Evolutionary conservation across 2,888 invertebrate species (phyloP).

Genomic region (Cepaea hortensis): DNA sequence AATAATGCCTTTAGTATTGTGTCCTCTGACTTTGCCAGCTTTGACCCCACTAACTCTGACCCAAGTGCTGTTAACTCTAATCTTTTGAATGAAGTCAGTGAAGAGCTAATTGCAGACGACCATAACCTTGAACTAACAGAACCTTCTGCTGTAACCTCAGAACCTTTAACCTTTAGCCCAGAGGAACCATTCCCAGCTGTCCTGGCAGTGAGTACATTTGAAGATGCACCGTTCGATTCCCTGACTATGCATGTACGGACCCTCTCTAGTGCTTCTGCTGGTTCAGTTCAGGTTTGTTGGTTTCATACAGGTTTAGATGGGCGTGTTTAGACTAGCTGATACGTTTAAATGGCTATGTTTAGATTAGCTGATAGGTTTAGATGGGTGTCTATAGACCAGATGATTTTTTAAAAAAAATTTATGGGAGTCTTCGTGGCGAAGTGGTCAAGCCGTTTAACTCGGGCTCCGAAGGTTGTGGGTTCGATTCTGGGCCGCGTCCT

Average conservation of each 20-base stretch:
- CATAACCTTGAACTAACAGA: neutral
- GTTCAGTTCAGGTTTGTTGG: conserved; percentile 46
- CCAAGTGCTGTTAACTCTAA: conserved; percentile 16
- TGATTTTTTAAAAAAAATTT: too few species aligned
- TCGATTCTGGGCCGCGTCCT: too few species aligned
- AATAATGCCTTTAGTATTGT: neutral
- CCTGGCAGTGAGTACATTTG: neutral
- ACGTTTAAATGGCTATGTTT: too few species aligned
- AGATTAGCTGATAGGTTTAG: too few species aligned
- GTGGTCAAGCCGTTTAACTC: too few species aligned
- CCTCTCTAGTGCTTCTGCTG: conserved; percentile 32
- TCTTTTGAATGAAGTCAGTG: neutral
- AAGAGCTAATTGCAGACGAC: neutral
- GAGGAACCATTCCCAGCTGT: neutral
- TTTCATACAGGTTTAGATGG: neutral
- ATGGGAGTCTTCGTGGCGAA: too few species aligned
- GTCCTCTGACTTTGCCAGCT: conserved; percentile 12
- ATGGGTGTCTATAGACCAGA: too few species aligned
- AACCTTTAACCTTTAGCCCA: neutral
- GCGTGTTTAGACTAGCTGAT: too few species aligned
- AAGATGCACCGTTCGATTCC: conserved; percentile 1
- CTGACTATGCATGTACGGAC: conserved; percentile 24
- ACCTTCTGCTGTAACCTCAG: conserved; percentile 14
- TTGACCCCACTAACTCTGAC: conserved; percentile 21
- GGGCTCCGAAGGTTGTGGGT: too few species aligned